Percentiles rank a stretch among this genome's conserved stretches.
phyloP scores from a whole-genome alignment of 2,888 invertebrate species.

The Physocephala rufipes region DNA sequence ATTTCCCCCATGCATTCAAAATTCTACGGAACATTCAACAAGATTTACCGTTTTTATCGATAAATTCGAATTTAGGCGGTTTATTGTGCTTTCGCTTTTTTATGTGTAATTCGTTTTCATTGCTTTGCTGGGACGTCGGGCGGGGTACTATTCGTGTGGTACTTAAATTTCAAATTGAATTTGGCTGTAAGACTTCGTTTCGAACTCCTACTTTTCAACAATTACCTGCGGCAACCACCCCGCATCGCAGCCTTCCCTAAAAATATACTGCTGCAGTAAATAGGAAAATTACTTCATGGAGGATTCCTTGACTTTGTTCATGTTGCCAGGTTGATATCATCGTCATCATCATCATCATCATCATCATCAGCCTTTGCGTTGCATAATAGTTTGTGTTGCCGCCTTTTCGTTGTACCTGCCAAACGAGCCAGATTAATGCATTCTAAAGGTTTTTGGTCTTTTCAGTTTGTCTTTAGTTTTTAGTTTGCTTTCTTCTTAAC shows the following conservation, averaged over 20 bases:
- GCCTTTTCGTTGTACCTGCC: too few relatives aligned
- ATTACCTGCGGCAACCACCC: neutral
- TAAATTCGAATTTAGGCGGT: neutral
- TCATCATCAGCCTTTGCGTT: too few relatives aligned
- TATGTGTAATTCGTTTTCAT: conserved; percentile 44
- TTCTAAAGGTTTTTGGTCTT: conserved; percentile 31
- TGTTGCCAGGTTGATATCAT: too few relatives aligned
- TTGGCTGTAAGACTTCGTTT: conserved; percentile 44
- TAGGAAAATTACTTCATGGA: neutral
- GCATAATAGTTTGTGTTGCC: too few relatives aligned
- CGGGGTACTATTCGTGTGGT: conserved; percentile 51
- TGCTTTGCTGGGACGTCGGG: conserved; percentile 48
- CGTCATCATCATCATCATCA: too few relatives aligned
- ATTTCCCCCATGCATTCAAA: neutral
- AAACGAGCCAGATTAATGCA: too few relatives aligned
- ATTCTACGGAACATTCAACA: neutral
- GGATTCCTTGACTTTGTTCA: neutral
- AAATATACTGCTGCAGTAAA: neutral
- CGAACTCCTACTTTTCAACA: neutral
- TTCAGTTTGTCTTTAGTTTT: neutral
- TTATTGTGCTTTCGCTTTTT: conserved; percentile 32
- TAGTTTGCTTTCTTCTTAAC: neutral
- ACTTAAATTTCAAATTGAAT: conserved; percentile 60
- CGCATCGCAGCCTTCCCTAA: neutral
- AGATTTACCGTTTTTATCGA: neutral